Conservation (phyloP, 2,888 invertebrate species). For the Agrotis ipsilon region DNA sequence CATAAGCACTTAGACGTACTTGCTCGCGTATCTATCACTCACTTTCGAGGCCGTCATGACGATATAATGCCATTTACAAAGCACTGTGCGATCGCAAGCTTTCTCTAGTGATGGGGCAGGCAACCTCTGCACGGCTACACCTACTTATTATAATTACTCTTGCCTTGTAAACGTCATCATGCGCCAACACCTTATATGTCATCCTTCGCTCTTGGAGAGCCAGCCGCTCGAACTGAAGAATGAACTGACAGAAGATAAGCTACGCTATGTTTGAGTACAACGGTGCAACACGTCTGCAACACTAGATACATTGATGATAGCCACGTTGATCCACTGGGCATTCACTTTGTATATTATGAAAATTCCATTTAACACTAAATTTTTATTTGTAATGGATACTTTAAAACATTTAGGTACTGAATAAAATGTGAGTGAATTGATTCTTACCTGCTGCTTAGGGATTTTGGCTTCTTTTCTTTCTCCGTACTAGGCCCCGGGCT, state of each 20-base stretch:
- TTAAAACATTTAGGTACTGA: conserved; percentile 6
- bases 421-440: not conserved
- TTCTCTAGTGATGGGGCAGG: conserved; percentile 38
- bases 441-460: conserved; percentile 74
- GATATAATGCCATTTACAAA: conserved; percentile 65
- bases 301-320: conserved; percentile 39
- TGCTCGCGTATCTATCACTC: no score
- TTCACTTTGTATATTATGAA: not conserved
- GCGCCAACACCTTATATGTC: conserved; percentile 81
- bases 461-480: conserved; percentile 78
- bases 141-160: conserved; percentile 68
- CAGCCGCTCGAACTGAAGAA: conserved; percentile 83
- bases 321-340: not conserved
- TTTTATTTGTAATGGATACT: not conserved
- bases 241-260: conserved; percentile 75
- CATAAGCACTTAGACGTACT: no score
- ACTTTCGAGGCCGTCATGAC: conserved; percentile 10
- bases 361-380: not conserved
- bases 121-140: conserved; percentile 48
- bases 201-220: conserved; percentile 82
- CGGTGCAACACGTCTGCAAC: conserved; percentile 35
- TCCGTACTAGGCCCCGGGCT: conserved; percentile 65
- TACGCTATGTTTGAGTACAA: conserved; percentile 40
- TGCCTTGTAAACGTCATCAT: conserved; percentile 80
- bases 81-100: conserved; percentile 54